phyloP scores from a whole-genome alignment of 2,888 invertebrate species.

The Caenorhabditis sinica region DNA sequence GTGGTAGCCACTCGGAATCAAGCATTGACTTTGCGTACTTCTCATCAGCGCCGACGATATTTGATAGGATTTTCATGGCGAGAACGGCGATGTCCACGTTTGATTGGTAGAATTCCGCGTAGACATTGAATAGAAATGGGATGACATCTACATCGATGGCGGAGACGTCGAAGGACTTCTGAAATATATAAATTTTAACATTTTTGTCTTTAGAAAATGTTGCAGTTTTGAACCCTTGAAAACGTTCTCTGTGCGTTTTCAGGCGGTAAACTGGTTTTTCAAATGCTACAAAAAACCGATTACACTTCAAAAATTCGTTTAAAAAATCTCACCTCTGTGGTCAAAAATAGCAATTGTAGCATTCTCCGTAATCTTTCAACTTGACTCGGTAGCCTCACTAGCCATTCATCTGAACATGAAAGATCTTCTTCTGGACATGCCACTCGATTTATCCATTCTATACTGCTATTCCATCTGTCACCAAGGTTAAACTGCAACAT shows the following conservation, averaged over 20 bases:
- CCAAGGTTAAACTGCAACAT: conserved; percentile 74
- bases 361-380: conserved; percentile 73
- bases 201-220: neutral
- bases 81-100: conserved; percentile 65
- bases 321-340: conserved; percentile 69
- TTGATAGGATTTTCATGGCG: conserved; percentile 78
- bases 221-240: neutral
- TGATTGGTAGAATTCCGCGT: conserved; percentile 59
- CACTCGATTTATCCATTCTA: conserved; percentile 77
- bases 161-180: conserved; percentile 62
- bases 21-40: conserved; percentile 75
- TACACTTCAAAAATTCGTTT: no score
- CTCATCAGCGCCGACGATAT: conserved; percentile 71
- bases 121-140: conserved; percentile 68
- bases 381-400: conserved; percentile 73
- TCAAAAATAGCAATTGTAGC: conserved; percentile 73
- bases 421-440: conserved; percentile 78
- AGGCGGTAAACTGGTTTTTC: no score
- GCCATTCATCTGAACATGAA: conserved; percentile 74
- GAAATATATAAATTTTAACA: no score
- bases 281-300: neutral
- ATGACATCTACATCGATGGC: conserved; percentile 65
- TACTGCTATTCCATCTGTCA: conserved; percentile 76
- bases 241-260: no score
- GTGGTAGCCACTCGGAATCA: conserved; percentile 75